Evolutionary conservation across 2,888 invertebrate species (phyloP).

Genomic region (Brachypalpus laphriformis): DNA sequence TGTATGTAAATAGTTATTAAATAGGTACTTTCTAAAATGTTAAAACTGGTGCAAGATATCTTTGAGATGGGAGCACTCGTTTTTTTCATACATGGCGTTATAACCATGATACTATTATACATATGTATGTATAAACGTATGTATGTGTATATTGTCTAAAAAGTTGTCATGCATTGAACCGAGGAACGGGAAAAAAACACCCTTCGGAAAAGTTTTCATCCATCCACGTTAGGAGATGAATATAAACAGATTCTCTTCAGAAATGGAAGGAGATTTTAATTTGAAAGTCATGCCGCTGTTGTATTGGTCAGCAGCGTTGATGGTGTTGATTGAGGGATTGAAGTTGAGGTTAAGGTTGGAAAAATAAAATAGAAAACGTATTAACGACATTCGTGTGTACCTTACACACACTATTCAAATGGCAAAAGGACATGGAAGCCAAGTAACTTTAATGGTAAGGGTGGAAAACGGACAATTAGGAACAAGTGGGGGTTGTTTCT

Average conservation of each 20-base stretch:
- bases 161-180: background rate
- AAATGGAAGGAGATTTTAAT: conserved; percentile 1
- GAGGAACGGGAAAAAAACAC: background rate
- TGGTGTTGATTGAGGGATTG: conserved; percentile 14
- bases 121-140: background rate
- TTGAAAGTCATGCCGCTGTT: conserved; percentile 5
- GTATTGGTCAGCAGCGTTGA: background rate
- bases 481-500: background rate
- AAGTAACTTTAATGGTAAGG: conserved; percentile 5
- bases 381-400: background rate
- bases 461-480: background rate
- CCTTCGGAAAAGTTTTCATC: conserved; percentile 3
- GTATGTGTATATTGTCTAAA: background rate
- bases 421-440: background rate
- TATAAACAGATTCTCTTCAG: background rate
- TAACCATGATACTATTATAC: background rate
- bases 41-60: background rate
- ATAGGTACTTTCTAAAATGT: background rate
- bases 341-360: conserved; percentile 8
- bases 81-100: background rate
- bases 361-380: background rate
- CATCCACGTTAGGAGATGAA: background rate
- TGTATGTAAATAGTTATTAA: background rate
- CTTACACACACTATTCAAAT: background rate
- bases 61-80: background rate